Conservation (phyloP, 30 jellyfish, hydroid and myxozoan genomes). For the Calvadosia cruxmelitensis region DNA sequence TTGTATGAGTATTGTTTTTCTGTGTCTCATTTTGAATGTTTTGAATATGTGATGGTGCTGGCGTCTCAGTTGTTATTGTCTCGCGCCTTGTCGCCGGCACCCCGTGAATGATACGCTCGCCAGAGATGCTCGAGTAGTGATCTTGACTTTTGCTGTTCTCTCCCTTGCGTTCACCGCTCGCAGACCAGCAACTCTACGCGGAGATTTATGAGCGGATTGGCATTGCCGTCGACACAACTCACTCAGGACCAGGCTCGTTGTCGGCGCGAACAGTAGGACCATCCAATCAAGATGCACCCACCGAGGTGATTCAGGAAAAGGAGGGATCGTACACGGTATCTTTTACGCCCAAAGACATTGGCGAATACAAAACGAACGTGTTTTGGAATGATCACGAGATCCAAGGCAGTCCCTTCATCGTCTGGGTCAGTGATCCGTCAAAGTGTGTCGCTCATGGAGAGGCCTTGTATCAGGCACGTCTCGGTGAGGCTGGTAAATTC, state of each 20-base stretch:
- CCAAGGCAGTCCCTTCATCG: conserved; percentile 71
- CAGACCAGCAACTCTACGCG: conserved; percentile 57
- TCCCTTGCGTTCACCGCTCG: too few relatives aligned
- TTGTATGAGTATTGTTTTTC: too few relatives aligned
- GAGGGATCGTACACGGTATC: conserved; percentile 29
- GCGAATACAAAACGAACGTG: conserved; percentile 53
- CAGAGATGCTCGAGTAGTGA: too few relatives aligned
- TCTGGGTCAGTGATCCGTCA: conserved; percentile 37
- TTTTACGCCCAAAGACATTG: conserved; percentile 67
- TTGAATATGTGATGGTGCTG: too few relatives aligned
- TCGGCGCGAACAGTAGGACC: conserved; percentile 87
- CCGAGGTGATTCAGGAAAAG: conserved; percentile 32
- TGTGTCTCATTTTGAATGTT: too few relatives aligned
- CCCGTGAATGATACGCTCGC: too few relatives aligned
- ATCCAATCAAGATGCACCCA: conserved; percentile 23
- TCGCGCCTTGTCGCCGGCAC: too few relatives aligned
- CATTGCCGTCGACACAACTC: conserved; percentile 53
- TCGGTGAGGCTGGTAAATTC: conserved; percentile 54
- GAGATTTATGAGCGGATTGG: conserved; percentile 55
- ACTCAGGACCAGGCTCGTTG: conserved; percentile 67
- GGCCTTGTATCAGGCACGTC: conserved; percentile 65
- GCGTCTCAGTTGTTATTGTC: too few relatives aligned
- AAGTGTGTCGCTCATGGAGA: conserved; percentile 83
- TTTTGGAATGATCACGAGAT: conserved; percentile 65
- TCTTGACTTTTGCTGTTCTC: too few relatives aligned